Conservation (phyloP, 2,797 vertebrate genomes). For the Pipistrellus pygmaeus region DNA sequence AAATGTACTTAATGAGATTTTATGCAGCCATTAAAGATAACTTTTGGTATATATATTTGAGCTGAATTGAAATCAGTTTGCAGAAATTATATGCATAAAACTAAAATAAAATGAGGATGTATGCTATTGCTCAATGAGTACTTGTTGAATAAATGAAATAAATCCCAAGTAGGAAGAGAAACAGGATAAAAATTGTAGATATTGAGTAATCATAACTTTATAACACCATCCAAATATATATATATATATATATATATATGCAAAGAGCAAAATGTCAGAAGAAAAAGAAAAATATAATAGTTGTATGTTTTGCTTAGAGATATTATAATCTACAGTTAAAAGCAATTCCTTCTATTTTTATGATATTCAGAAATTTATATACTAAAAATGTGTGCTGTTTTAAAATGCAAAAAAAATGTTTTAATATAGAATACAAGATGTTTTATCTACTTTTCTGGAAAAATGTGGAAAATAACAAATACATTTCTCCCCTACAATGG, state of each 20-base stretch:
- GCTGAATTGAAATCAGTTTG: too few relatives aligned
- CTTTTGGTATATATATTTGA: too few relatives aligned
- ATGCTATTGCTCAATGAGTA: background rate
- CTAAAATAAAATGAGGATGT: background rate
- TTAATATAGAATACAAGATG: background rate
- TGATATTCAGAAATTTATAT: background rate
- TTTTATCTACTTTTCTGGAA: slow-evolving; percentile 4
- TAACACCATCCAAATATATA: background rate
- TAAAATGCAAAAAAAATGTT: background rate
- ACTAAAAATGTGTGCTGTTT: background rate
- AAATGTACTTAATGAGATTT: slow-evolving; percentile 8
- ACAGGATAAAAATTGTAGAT: background rate
- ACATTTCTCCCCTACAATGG: background rate
- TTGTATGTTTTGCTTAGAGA: background rate
- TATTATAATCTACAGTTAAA: slow-evolving; percentile 23
- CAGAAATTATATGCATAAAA: background rate
- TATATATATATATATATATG: slow-evolving; percentile 11
- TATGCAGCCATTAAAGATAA: slow-evolving; percentile 30
- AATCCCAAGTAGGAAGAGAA: background rate
- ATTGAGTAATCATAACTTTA: background rate
- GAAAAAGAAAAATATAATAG: slow-evolving; percentile 10
- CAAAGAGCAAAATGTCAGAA: background rate
- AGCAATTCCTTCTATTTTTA: background rate
- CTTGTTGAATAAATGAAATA: slow-evolving; percentile 3
- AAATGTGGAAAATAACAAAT: slow-evolving; percentile 52